phyloP scores from a whole-genome alignment of 1,140 invertebrate species.

The Camponotus floridanus region DNA sequence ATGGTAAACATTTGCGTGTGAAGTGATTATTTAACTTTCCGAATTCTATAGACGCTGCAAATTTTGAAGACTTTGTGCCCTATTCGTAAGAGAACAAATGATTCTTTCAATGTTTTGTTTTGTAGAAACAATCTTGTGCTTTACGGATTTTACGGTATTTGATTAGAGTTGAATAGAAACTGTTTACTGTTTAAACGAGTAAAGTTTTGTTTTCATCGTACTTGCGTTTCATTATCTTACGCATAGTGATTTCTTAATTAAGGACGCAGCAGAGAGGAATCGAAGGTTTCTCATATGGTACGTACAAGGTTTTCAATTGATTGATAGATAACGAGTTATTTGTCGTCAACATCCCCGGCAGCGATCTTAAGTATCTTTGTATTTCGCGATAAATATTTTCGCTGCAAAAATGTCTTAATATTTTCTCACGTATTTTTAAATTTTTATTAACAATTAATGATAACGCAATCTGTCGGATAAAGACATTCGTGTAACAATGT shows the following conservation, averaged over 20 bases:
- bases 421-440: background rate
- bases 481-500: background rate
- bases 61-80: background rate
- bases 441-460: background rate
- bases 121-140: background rate
- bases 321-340: background rate
- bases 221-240: background rate
- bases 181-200: background rate
- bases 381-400: background rate
- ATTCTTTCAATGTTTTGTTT: background rate
- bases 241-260: slow-evolving; percentile 59
- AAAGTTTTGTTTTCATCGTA: background rate
- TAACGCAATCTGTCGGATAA: background rate
- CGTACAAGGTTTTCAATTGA: slow-evolving; percentile 38
- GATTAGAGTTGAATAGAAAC: background rate
- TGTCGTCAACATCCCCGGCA: background rate
- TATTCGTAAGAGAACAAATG: background rate
- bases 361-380: background rate
- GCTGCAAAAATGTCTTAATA: background rate
- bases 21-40: background rate
- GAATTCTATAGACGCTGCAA: background rate
- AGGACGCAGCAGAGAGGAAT: slow-evolving; percentile 55
- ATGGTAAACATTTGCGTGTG: background rate
- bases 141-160: background rate
- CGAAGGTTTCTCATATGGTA: slow-evolving; percentile 60